Evolutionary conservation across 2,113 vertebrate species (phyloP), one percentile per base, ranked within the genome.

Genomic region (Oncorhynchus mykiss): DNA sequence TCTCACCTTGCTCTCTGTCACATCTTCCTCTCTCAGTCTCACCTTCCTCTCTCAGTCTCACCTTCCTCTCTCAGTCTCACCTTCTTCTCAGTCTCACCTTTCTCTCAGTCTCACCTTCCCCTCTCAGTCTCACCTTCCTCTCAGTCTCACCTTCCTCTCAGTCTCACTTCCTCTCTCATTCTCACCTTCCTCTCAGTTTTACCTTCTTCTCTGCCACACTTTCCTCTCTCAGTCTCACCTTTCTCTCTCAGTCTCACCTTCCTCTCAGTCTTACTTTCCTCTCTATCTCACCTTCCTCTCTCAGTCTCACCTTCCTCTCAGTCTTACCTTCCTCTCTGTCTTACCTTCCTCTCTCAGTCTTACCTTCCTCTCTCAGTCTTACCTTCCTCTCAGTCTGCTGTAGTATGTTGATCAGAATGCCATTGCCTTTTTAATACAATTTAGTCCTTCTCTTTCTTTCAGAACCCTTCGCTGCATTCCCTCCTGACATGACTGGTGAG

Each of bases 391-490:
- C 34, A 1, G 6, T 34, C 45, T 9, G 2, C 34, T 9, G 34
- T 39, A 11, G 39, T 45, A 18, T 54, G 14, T 18, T 18, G 14
- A 54, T 54, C 13, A 54, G 49, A 54, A 54, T 16, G 3, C 3
- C 39, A 45, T 11, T 11, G 9, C 8, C 2, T 45, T 2, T 45
- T 45, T 18, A 22, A n/a, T 60, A 60, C 34, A 60, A 22, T 9
- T 3, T 22, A 2, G 12, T 62, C 16, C 1, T 45, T 45, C 9
- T 45, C 39, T 54, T n/a, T 62, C 62, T 64, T 16, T 68, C 62
- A 62, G 69, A 59, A 31, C 73, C 18, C 70, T 75, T 67, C 14
- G 16, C 75, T 51, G 57, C 59, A n/a, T 75, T 79, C 69, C 72
- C 48, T 70, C n/a, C 73, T 27, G 25, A 18, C 31, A 29, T 59